Evolutionary conservation across 2,113 vertebrate genomes (phyloP), one percentile per base, ranked within the genome.

Genomic region (Coptodon bakossiorum): DNA sequence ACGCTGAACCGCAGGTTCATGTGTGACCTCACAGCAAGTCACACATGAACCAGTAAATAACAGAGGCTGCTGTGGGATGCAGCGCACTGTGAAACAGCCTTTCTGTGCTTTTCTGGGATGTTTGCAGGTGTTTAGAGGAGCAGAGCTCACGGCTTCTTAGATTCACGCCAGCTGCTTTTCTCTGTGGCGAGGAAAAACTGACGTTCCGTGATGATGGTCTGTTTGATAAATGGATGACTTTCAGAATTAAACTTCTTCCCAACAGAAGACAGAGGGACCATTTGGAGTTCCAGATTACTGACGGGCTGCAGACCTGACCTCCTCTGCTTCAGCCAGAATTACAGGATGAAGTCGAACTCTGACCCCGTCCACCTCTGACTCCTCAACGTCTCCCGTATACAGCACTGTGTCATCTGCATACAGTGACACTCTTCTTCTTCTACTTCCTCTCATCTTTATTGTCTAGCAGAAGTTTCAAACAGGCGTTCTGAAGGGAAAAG

Each of bases 351-450:
- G 34, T 38, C 1, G 1, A 13, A 22, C 63, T 0, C 19, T 68
- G 34, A 40, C 34, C 6, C 6, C 17, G 9, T n/a, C 31, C 59
- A 36, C 31, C 56, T 29, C 56, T 27, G 54, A 57, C 6, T 27
- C 0, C 1, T 36, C 27, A 31, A 4, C 1, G 1, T 17, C 57
- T 61, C 16, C 16, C 3, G 9, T 61, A 17, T 34, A 61, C 27
- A 61, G 29, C 14, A 61, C 16, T 10, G 29, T 34, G 27, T 61
- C 57, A 61, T 61, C 8, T 61, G 16, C 29, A 19, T 34, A 61
- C 29, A 61, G 29, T 31, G 29, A 34, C 16, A 19, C 57, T 61
- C 29, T 34, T 31, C 29, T 63, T 34, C 29, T 34, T 19, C 57
- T 34, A 9, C 27, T 61, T 61, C 3, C 16, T 10, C 57, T 57